A percentile compares a stretch with the other conserved stretches of the same genome.
Conservation (phyloP, 2,888 invertebrate species). For the Philaethria dido region DNA sequence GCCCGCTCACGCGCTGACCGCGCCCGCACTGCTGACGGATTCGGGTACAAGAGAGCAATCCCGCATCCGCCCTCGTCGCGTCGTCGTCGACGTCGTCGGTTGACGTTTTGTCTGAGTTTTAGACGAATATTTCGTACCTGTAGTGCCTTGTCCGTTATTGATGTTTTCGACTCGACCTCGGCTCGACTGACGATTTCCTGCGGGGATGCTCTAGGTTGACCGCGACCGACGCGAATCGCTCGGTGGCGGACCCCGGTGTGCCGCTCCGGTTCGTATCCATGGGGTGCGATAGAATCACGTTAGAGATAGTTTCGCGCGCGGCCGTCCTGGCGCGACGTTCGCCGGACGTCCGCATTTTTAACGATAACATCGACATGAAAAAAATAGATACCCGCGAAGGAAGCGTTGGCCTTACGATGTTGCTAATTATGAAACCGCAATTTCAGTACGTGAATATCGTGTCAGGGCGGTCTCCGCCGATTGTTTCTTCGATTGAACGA, state of each 20-base stretch:
- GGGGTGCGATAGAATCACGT: constrained; percentile 37
- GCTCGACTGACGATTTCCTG: constrained; percentile 43
- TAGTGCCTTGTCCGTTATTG: constrained; percentile 38
- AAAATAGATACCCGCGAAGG: constrained; percentile 26
- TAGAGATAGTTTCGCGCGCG: constrained; percentile 32
- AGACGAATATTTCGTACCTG: constrained; percentile 34
- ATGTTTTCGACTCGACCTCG: constrained; percentile 26
- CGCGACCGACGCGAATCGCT: constrained; percentile 28
- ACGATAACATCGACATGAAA: constrained; percentile 11
- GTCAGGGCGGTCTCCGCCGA: constrained; percentile 55
- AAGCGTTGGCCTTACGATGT: constrained; percentile 41
- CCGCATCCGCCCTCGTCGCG: background rate
- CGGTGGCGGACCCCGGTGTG: constrained; percentile 26
- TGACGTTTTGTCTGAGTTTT: constrained; percentile 22
- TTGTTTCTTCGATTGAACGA: constrained; percentile 52
- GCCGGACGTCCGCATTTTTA: constrained; percentile 29
- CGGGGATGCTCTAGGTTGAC: constrained; percentile 40
- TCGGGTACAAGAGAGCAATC: too few species aligned
- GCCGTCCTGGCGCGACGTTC: constrained; percentile 42
- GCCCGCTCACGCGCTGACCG: constrained; percentile 77
- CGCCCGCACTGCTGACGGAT: background rate
- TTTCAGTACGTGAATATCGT: constrained; percentile 50
- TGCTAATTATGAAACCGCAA: constrained; percentile 46
- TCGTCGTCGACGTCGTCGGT: background rate
- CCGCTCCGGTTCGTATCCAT: constrained; percentile 34